Evolutionary conservation across 2,797 vertebrate genomes (phyloP).

Genomic region (Sebastes itinus): DNA sequence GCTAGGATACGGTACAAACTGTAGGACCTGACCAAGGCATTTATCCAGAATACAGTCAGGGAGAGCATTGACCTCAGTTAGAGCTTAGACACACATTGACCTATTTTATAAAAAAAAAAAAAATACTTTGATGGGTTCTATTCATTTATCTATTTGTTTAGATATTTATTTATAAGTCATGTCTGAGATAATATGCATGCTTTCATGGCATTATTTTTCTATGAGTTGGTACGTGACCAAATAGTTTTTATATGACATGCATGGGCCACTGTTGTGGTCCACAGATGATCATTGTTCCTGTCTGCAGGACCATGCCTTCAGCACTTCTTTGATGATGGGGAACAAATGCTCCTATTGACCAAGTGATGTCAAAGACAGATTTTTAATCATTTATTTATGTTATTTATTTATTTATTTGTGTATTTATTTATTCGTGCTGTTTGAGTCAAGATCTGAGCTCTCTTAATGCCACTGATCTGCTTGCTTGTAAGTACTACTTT

Average conservation of each 20-base stretch:
- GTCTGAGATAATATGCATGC: conserved; percentile 80
- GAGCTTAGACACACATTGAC: conserved; percentile 90
- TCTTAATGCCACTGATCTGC: conserved; percentile 51
- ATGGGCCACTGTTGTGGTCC: conserved; percentile 71
- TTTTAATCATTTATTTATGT: conserved; percentile 58
- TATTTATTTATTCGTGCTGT: conserved; percentile 63
- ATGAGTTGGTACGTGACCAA: conserved; percentile 84
- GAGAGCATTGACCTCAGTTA: conserved; percentile 92
- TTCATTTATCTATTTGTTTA: conserved; percentile 90
- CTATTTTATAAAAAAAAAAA: conserved; percentile 89
- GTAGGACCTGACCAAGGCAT: conserved; percentile 95
- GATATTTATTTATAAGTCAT: conserved; percentile 87
- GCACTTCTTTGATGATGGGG: conserved; percentile 72
- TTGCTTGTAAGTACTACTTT: conserved; percentile 46
- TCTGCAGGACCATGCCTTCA: conserved; percentile 76
- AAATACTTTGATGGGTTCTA: conserved; percentile 82
- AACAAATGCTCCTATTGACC: conserved; percentile 70
- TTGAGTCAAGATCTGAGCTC: conserved; percentile 80
- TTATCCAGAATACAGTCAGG: conserved; percentile 97
- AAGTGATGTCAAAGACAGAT: conserved; percentile 81
- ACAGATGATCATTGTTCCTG: conserved; percentile 75
- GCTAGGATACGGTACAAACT: conserved; percentile 77
- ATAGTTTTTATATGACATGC: conserved; percentile 82
- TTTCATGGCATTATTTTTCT: conserved; percentile 85
- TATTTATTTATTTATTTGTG: conserved; percentile 55